Base-by-base conservation (phyloP, 2,797 vertebrate species). In the Babyrousa celebensis region DNA sequence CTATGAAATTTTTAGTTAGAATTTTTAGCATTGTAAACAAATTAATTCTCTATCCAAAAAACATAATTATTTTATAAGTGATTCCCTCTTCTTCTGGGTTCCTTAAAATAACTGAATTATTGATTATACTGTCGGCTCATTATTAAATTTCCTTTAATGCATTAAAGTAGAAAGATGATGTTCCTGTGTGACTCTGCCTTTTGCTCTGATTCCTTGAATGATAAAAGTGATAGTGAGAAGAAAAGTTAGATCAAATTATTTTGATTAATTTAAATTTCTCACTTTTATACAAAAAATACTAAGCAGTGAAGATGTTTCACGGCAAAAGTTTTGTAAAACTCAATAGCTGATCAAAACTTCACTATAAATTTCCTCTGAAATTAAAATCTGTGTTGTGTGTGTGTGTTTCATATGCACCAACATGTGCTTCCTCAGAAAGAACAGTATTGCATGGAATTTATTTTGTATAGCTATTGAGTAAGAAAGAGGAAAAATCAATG, bases 61-160 rank as follows among this genome's bases (percentile, higher is more conserved):
- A 80, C 8, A 29, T 89, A 74, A 95, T 92, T 85, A 90, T 83
- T 97, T 97, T 88, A 83, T 67, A 86, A 92, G 25, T 88, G 25
- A 85, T 67, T 96, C 18, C 60, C 8, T 87, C 40, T 80, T 95
- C 48, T 74, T 48, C 40, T 87, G 36, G 74, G 60, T 85, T 94
- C 36, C 20, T 96, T 95, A 88, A 43, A 85, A 36, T 77, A 91
- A 75, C 17, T 91, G 54, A 91, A 89, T 95, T 95, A 89, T 85
- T 80, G 32, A 95, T 48, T 70, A 82, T 20, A 88, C 75, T 23
- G 56, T 56, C 7, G 60, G 29, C 36, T 74, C 48, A 92, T 79
- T 90, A 77, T 95, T 92, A 80, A 80, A 85, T 92, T 93, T 94
- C 62, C 93, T 89, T 54, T 79, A 72, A 68, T 23, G 8, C 18